phyloP scores from a whole-genome alignment of 35 echinoderm and acorn worm genomes.

The Heliocidaris erythrogramma region DNA sequence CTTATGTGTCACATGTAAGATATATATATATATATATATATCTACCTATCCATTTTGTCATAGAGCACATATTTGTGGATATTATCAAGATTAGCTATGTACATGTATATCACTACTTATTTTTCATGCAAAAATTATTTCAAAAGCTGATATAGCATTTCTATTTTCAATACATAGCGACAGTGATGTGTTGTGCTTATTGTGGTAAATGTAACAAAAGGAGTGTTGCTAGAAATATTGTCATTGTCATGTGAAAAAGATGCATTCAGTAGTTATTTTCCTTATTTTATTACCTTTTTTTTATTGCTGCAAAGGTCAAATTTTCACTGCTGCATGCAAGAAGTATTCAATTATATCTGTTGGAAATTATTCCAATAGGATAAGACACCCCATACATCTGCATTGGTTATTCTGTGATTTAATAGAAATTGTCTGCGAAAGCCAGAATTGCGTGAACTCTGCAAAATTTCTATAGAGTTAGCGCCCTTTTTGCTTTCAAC shows the following conservation, averaged over 20 bases:
- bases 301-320: not conserved
- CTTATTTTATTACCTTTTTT: not conserved
- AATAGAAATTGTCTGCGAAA: too few species aligned
- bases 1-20: not conserved
- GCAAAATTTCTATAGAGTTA: too few species aligned
- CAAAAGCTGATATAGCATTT: not conserved
- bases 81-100: not conserved
- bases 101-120: not conserved
- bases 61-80: constrained; percentile 3
- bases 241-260: not conserved
- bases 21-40: not conserved
- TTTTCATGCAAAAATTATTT: not conserved
- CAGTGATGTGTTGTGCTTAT: not conserved
- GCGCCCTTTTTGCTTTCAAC: too few species aligned
- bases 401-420: too few species aligned
- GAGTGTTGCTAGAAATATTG: not conserved
- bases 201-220: not conserved
- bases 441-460: too few species aligned
- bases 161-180: not conserved
- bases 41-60: not conserved
- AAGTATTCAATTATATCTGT: not conserved
- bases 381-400: too few species aligned
- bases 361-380: not conserved
- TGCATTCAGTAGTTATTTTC: not conserved
- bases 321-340: not conserved